Base-by-base conservation (phyloP, 2,797 vertebrate species). In the Catamblyrhynchus diadema region DNA sequence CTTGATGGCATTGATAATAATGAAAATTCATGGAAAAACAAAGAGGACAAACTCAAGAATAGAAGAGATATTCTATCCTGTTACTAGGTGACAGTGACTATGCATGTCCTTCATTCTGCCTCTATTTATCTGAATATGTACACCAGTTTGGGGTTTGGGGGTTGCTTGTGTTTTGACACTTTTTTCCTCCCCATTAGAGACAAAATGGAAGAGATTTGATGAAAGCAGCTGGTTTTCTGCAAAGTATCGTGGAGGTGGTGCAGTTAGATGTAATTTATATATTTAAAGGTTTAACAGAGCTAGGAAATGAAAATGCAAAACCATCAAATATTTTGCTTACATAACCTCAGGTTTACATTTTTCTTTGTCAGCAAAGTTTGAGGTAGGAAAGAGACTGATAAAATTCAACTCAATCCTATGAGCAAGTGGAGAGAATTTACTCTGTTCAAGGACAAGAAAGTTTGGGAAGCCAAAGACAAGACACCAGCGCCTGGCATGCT, bases 31-130 rank as follows among this genome's bases (percentile, higher is more conserved):
- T 20, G 54, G 45, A 64, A 75, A 79, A 5, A 28, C 25, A 33
- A 70, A 48, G 14, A 70, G 19, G 21, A 19, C 21, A 79, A 66
- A 28, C 10, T 57, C 25, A 69, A 33, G 27, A 75, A 44, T 1
- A 61, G 42, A 65, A 45, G 23, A n/a, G 10, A 25, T 27, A 22
- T 33, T 57, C 42, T 42, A 19, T 8, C 16, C 10, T 74, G 0
- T 30, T 35, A 39, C 41, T 30, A 25, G 7, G 30, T 4, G 6
- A 13, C 25, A 81, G 12, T 25, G 19, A 45, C 35, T 48, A 18
- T 66, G 30, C 0, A 0, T 14, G 8, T 50, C 27, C 14, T 37
- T 4, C 16, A 19, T 86, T 27, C 20, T 57, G 14, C 20, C 15
- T 47, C 56, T 75, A 10, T 64, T 67, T 21, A 30, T 21, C 45